Conservation (phyloP, 2,113 vertebrate genomes). For the Chaenogobius annularis region DNA sequence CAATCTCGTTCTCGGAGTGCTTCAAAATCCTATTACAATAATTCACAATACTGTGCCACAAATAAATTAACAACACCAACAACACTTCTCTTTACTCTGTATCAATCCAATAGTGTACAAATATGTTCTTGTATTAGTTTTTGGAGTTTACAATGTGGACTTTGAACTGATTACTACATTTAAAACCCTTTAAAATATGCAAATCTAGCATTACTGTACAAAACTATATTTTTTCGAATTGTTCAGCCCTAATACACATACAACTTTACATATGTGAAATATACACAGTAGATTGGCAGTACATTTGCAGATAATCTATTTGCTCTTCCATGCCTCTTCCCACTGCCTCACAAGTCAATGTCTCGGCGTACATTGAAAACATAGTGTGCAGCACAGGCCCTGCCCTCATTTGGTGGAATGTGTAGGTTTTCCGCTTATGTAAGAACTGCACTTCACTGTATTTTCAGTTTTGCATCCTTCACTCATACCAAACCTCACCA, state of each 20-base stretch:
- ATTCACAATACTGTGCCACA: too few species aligned
- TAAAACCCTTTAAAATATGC: not conserved
- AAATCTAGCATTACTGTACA: not conserved
- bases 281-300: not conserved
- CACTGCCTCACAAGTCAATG: not conserved
- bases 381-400: constrained; percentile 22
- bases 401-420: constrained; percentile 17
- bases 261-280: not conserved
- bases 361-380: not conserved
- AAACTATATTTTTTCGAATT: not conserved
- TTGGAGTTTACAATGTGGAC: not conserved
- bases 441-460: not conserved
- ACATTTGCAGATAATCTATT: not conserved
- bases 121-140: not conserved
- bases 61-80: too few species aligned
- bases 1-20: too few species aligned
- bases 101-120: too few species aligned
- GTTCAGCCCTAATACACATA: not conserved
- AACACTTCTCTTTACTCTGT: too few species aligned
- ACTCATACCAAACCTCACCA: not conserved
- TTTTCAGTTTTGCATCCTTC: not conserved
- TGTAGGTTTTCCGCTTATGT: constrained; percentile 28
- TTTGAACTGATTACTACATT: not conserved
- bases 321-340: not conserved
- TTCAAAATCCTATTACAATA: too few species aligned